Evolutionary conservation across 1,140 invertebrate genomes (phyloP).

Genomic region (Habropoda laboriosa): DNA sequence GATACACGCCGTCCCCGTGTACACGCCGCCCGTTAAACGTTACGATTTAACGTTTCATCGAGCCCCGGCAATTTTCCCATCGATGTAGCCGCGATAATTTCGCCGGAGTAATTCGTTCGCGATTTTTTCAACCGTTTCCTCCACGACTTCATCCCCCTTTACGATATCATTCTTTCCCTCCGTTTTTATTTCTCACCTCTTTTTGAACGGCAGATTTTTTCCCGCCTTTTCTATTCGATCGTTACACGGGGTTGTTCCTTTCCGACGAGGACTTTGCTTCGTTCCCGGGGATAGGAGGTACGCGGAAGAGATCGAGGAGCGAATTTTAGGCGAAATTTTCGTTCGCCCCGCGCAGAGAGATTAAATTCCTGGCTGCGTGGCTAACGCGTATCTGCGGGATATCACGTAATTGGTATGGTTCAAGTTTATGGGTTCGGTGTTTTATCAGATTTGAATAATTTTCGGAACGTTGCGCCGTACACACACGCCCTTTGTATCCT

Average conservation of each 20-base stretch:
- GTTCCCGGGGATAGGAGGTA: not conserved
- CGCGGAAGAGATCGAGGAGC: not conserved
- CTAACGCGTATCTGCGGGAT: constrained; percentile 6
- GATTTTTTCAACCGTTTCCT: not conserved
- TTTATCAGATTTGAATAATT: constrained; percentile 47
- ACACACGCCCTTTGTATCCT: no score
- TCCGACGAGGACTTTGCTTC: not conserved
- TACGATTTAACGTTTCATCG: constrained; percentile 18
- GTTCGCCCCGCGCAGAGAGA: not conserved
- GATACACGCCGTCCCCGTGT: not conserved
- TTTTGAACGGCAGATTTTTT: no score
- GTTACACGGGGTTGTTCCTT: no score
- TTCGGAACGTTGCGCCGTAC: not conserved
- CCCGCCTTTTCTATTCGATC: no score
- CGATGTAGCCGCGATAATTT: not conserved
- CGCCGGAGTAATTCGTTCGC: not conserved
- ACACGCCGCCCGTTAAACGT: constrained; percentile 10
- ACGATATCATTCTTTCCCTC: not conserved
- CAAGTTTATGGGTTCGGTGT: constrained; percentile 17
- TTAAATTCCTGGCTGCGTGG: constrained; percentile 27
- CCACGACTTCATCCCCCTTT: not conserved
- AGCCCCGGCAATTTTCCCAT: not conserved
- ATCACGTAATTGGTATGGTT: constrained; percentile 31
- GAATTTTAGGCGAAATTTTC: not conserved
- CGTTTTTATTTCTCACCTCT: not conserved